A percentile compares a stretch with the other conserved stretches of the same genome.
Conservation (phyloP, 2,113 vertebrate genomes). For the Melanotaenia duboulayi region DNA sequence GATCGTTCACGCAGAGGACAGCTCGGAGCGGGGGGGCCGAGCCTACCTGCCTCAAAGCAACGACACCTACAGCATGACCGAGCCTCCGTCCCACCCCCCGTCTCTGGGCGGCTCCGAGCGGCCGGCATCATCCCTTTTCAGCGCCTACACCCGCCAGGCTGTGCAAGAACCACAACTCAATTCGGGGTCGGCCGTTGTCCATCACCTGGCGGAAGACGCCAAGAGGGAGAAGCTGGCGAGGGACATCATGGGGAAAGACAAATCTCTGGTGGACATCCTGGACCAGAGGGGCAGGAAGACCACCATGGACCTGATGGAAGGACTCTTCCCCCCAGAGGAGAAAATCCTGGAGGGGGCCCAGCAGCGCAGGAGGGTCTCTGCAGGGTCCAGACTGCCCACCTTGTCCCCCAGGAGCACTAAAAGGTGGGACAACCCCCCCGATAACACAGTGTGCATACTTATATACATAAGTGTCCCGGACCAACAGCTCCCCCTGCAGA, state of each 20-base stretch:
- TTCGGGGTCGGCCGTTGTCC: background rate
- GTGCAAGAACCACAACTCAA: slow-evolving; percentile 9
- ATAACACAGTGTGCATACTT: too few relatives aligned
- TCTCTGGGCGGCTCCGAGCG: slow-evolving; percentile 76
- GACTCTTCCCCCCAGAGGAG: slow-evolving; percentile 91
- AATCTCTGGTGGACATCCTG: slow-evolving; percentile 91
- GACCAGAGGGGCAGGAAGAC: slow-evolving; percentile 91
- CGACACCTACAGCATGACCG: slow-evolving; percentile 57
- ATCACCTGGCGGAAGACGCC: slow-evolving; percentile 84
- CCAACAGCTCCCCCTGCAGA: too few relatives aligned
- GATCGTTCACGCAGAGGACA: slow-evolving; percentile 87
- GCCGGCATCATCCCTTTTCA: slow-evolving; percentile 83
- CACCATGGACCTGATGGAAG: slow-evolving; percentile 97
- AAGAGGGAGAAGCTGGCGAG: slow-evolving; percentile 91
- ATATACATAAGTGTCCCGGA: too few relatives aligned
- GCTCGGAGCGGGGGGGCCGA: slow-evolving; percentile 80
- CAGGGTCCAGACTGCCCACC: slow-evolving; percentile 79
- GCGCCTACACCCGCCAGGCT: slow-evolving; percentile 80
- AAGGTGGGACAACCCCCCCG: slow-evolving; percentile 74
- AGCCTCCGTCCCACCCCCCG: slow-evolving; percentile 69
- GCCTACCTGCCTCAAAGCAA: slow-evolving; percentile 80
- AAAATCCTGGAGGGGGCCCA: slow-evolving; percentile 88
- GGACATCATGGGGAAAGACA: slow-evolving; percentile 93
- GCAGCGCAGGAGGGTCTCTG: slow-evolving; percentile 84
- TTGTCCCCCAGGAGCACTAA: slow-evolving; percentile 79